Base-by-base conservation (phyloP, 2,113 vertebrate species). In the Eudyptes chrysolophus region DNA sequence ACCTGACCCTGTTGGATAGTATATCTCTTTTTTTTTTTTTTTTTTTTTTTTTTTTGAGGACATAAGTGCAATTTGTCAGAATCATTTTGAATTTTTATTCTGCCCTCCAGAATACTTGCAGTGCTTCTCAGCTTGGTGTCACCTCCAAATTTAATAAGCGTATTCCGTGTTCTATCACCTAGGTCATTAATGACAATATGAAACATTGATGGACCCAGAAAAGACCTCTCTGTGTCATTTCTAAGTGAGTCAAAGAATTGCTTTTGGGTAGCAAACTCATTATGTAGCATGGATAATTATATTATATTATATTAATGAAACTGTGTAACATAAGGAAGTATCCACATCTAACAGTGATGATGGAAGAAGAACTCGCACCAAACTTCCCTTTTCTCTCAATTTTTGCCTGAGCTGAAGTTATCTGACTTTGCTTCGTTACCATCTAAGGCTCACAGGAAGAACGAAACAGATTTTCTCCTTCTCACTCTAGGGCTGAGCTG, bases 181-280 rank as follows among this genome's bases (percentile, higher is more conserved):
- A 61, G 49, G 78, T 92, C 92, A 77, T 87, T 94, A 92, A 83
- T 87, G 93, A 52, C 84, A 57, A 29, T 49, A 58, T n/a, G 81
- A 96, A 97, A 94, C 78, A 87, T 83, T 74, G 90, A 95, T 86
- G 68, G 87, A 61, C 49, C 36, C 58, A 80, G 74, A 44, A 72
- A 75, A 93, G 55, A 32, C 27, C 40, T 90, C 62, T 68, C 60
- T 66, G 5, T 93, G 64, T 48, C 55, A 75, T 84, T 92, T 92
- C 49, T 34, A 61, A 51, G 89, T n/a, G 40, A 88, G 46, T 55
- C 88, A 85, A 88, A 77, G 36, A 80, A 86, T 84, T 86, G 54
- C 75, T 90, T 81, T 71, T 76, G 72, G 61, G 61, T 93, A 65
- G 54, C 65, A 83, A 76, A 17, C 30, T 93, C 36, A 10, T 93